A percentile compares a stretch with the other conserved stretches of the same genome.
These are phyloP conservation scores for Mormyrus lacerda DNA, from an alignment of 2,113 vertebrate species.

Conservation along the genomic window DNA sequence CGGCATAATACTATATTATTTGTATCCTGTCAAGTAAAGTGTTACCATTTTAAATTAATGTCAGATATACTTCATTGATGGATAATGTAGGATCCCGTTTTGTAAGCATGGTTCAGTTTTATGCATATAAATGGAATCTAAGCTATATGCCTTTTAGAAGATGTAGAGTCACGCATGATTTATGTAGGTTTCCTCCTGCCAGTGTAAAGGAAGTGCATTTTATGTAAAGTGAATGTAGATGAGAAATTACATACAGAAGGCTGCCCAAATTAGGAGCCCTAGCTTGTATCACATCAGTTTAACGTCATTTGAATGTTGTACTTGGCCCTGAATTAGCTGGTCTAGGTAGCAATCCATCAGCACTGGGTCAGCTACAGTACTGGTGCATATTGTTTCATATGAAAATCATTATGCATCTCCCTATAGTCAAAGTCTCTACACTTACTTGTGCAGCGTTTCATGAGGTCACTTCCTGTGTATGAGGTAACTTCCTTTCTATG, in stretches of 20 bases:
- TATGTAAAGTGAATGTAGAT: neutral
- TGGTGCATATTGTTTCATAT: neutral
- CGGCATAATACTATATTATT: no score
- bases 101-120: neutral
- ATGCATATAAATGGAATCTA: neutral
- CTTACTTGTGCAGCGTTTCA: neutral
- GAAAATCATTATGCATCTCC: neutral
- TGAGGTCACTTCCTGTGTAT: neutral
- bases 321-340: neutral
- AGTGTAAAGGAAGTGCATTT: neutral
- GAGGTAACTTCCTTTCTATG: neutral
- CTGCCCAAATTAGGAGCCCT: neutral
- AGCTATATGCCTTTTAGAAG: neutral
- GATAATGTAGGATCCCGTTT: neutral
- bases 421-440: neutral
- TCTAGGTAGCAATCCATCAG: neutral
- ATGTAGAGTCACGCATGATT: neutral
- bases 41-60: neutral
- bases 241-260: neutral
- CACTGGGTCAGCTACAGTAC: neutral
- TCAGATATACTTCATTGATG: neutral
- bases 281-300: neutral
- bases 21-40: no score
- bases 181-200: neutral
- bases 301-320: neutral